A percentile compares a stretch with the other conserved stretches of the same genome.
Evolutionary conservation across 2,113 vertebrate genomes (phyloP).

Genomic region (Sula dactylatra): DNA sequence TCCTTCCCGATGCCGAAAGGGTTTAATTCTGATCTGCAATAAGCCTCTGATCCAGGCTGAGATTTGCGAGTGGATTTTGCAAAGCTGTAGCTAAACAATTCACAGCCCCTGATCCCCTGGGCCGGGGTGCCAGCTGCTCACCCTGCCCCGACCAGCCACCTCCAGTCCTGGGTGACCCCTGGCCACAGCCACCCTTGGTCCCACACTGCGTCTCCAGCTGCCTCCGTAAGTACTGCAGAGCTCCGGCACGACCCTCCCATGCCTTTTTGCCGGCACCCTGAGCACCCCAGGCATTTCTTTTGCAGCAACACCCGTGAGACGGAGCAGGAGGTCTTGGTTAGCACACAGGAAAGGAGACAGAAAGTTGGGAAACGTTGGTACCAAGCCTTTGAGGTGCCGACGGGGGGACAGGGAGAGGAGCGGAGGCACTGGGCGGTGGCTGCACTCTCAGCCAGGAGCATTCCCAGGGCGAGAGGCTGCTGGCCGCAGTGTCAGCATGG

Average conservation of each 20-base stretch:
- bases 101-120: neutral
- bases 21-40: slow-evolving; percentile 35
- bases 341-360: neutral
- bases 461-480: neutral
- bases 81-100: slow-evolving; percentile 24
- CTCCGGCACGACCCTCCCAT: fast-evolving
- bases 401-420: fast-evolving
- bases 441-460: neutral
- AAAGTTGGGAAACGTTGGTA: neutral
- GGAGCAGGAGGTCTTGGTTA: neutral
- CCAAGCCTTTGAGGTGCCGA: neutral
- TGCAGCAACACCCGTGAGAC: neutral
- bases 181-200: neutral
- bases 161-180: neutral
- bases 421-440: neutral
- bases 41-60: slow-evolving; percentile 57
- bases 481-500: fast-evolving
- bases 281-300: neutral
- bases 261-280: neutral
- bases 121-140: neutral
- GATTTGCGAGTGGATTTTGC: slow-evolving; percentile 64
- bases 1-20: neutral
- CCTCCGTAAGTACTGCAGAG: neutral
- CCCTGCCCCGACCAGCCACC: neutral
- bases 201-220: neutral